Base-by-base conservation (phyloP, 2,888 invertebrate genomes). In the Pristionchus fissidentatus region DNA sequence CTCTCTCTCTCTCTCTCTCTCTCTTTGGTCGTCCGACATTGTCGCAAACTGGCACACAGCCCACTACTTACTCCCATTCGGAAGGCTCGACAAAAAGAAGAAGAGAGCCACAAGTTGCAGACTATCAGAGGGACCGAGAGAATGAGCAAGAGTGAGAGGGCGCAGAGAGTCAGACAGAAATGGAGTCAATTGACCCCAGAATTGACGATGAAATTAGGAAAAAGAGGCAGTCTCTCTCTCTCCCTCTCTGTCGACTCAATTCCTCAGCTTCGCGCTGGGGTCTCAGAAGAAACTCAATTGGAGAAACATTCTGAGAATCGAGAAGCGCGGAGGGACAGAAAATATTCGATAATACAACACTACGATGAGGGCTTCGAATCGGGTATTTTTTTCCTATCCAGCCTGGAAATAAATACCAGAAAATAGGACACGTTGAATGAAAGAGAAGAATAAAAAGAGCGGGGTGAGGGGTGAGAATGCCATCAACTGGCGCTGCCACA, bases 31-130 rank as follows among this genome's bases (percentile, higher is more conserved):
- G 13, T 66, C 66, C 66, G 66, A 38, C 66, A 66, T 38, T 66
- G 66, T 66, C 66, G 66, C 66, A 66, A 66, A 66, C 66, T 66
- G 66, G 38, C 66, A 60, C 60, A n/a, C n/a, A n/a, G n/a, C n/a
- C n/a, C n/a, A 66, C 66, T 66, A 22, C 66, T 66, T 38, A 66
- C 35, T 66, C 66, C 66, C 66, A 66, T 66, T 66, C 66, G 66
- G 66, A 73, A 26, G 32, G 29, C 10, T 10, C 10, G 49, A 49
- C 13, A 49, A 19, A 49, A 49, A 49, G 49, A 49, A 19, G 46
- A 15, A 73, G 38, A 73, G 73, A 73, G 35, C 66, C 35, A 29
- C 66, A 5, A 62, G 62, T 66, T 38, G 5, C 66, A 38, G 66
- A 66, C n/a, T 66, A 66, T 66, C 38, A 38, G 43, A 73, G 49